Evolutionary conservation across 2,797 vertebrate species (phyloP).

Genomic region (Tamandua tetradactyla): DNA sequence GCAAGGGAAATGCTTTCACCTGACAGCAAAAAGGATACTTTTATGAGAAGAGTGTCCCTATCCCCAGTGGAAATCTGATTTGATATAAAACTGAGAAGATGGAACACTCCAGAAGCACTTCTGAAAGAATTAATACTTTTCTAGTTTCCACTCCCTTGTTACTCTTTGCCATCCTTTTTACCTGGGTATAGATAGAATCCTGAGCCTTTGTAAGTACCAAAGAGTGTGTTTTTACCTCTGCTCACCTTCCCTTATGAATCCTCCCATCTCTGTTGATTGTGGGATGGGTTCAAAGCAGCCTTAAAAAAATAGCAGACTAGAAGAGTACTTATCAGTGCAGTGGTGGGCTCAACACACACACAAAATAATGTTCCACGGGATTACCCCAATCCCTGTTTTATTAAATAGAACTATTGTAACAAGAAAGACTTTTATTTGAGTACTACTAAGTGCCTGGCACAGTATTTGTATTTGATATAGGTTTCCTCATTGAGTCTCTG

Average conservation of each 20-base stretch:
- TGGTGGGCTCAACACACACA: background rate
- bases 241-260: background rate
- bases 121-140: background rate
- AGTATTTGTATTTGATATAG: background rate
- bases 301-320: background rate
- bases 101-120: background rate
- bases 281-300: background rate
- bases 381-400: background rate
- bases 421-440: background rate
- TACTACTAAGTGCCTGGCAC: background rate
- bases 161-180: background rate
- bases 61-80: background rate
- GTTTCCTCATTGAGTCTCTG: background rate
- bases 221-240: background rate
- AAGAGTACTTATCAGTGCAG: background rate
- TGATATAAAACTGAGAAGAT: background rate
- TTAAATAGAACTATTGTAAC: background rate
- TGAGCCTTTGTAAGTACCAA: background rate
- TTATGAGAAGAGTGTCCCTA: background rate
- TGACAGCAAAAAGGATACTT: background rate
- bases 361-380: background rate
- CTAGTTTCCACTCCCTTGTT: background rate
- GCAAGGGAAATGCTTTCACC: background rate
- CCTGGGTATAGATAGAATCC: background rate
- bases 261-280: background rate